Evolutionary conservation across 2,888 invertebrate species (phyloP).

Genomic region (Criorhina ranunculi): DNA sequence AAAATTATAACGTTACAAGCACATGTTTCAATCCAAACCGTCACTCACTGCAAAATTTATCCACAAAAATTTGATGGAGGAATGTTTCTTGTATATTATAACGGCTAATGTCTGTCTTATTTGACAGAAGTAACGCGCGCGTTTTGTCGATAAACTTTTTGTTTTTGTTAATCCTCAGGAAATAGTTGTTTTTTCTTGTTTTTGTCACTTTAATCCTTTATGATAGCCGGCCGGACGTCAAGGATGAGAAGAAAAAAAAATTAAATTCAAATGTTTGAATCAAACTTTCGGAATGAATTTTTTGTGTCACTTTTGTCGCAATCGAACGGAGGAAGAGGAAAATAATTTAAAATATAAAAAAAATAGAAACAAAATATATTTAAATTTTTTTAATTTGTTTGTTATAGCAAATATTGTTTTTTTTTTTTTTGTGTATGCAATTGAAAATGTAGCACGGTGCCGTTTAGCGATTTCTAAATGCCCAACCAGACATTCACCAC

Average conservation of each 20-base stretch:
- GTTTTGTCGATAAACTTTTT: constrained; percentile 14
- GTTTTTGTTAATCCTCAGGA: constrained; percentile 3
- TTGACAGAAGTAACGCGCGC: constrained; percentile 62
- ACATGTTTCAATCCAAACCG: constrained; percentile 80
- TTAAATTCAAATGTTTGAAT: neutral
- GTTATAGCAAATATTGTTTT: constrained; percentile 25
- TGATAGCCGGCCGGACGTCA: constrained; percentile 28
- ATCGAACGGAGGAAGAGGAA: neutral
- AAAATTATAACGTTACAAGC: constrained; percentile 77
- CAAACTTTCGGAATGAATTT: constrained; percentile 11
- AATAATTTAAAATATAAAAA: constrained; percentile 16
- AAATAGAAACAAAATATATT: neutral
- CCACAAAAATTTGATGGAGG: constrained; percentile 24
- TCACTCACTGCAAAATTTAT: constrained; percentile 73
- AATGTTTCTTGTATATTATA: constrained; percentile 45
- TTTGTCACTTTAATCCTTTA: constrained; percentile 50
- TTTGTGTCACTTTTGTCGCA: neutral
- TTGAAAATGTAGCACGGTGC: constrained; percentile 70
- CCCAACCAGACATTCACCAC: constrained; percentile 81
- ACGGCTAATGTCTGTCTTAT: constrained; percentile 56
- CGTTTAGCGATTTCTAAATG: constrained; percentile 66
- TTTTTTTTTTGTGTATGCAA: constrained; percentile 28
- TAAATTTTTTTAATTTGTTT: neutral
- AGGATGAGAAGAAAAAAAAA: neutral
- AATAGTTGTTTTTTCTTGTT: neutral